Evolutionary conservation across 1,140 invertebrate genomes (phyloP), one percentile per base, ranked within the genome.

Genomic region (Tachypleus tridentatus): DNA sequence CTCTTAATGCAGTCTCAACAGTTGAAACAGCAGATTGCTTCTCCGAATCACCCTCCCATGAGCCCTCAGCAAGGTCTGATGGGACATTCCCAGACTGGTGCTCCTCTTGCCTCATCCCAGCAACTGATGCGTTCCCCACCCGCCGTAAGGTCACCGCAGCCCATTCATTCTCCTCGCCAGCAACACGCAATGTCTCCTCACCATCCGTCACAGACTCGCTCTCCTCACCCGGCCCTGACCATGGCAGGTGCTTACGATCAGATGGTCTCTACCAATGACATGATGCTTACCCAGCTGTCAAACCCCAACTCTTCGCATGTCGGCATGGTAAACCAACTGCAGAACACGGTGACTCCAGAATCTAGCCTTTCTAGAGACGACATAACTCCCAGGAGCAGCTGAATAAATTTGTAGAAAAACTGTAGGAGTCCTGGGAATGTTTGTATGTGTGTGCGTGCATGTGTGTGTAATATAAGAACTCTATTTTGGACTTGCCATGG

Each of bases 361-460:
- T 52, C 69, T 50, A 64, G 67, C 51, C 58, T 65, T 2, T 58
- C 69, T 52, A 58, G 68, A 53, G 69, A 70, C 51, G 63, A 68
- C 58, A 59, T 93, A 81, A 92, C 90, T 70, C 89, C 70, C 90
- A 92, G 78, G 91, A 94, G 79, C 89, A 93, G 78, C 82, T 95
- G 69, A 88, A 87, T 70, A 93, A 93, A 80, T 93, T 91, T 80
- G 90, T 93, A 70, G 91, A 95, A 81, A 87, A 91, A 77, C 89
- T 95, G 64, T 69, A 69, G 64, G 57, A 29, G 29, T 59, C 29
- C 29, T 29, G 29, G 29, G 29, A 29, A 29, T 29, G 29, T 29
- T 29, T 29, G 29, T 29, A 29, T 29, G 29, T 29, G 29, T 29
- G 29, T 29, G 29, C 29, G 29, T 29, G 29, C 29, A 2, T 29